Conservation (phyloP, 2,888 invertebrate genomes). For the Chrysopilus asiliformis region DNA sequence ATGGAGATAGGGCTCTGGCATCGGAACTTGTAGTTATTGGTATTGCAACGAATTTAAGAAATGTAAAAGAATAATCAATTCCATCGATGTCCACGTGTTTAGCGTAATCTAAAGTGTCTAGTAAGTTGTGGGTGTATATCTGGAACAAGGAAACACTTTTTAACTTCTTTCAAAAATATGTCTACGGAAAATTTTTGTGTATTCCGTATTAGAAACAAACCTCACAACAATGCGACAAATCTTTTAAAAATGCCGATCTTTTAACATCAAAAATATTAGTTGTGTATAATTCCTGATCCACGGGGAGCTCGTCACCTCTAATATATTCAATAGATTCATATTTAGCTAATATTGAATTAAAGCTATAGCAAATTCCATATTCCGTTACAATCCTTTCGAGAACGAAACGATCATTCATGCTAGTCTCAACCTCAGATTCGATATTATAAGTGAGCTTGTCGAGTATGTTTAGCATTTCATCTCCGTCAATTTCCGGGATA, state of each 20-base stretch:
- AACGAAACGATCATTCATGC: slow-evolving; percentile 13
- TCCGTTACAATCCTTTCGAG: slow-evolving; percentile 21
- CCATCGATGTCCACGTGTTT: slow-evolving; percentile 6
- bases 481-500: slow-evolving; percentile 4
- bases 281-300: slow-evolving; percentile 2
- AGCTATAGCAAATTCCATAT: slow-evolving; percentile 24
- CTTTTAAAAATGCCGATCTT: slow-evolving; percentile 7
- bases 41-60: slow-evolving; percentile 11
- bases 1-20: slow-evolving; percentile 10
- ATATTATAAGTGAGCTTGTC: slow-evolving; percentile 8
- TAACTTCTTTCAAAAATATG: neutral
- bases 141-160: slow-evolving; percentile 6
- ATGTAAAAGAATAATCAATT: slow-evolving; percentile 11
- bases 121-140: slow-evolving; percentile 15
- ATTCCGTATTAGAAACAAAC: slow-evolving; percentile 2
- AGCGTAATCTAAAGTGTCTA: slow-evolving; percentile 9
- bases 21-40: slow-evolving; percentile 9
- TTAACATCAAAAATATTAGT: slow-evolving; percentile 12
- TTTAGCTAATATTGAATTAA: slow-evolving; percentile 20
- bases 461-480: slow-evolving; percentile 8
- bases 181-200: neutral
- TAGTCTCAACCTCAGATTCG: slow-evolving; percentile 5
- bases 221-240: slow-evolving; percentile 9
- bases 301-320: slow-evolving; percentile 1
- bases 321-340: slow-evolving; percentile 10